Evolutionary conservation across 2,888 invertebrate species (phyloP).

Genomic region (Pasiphila rectangulata): DNA sequence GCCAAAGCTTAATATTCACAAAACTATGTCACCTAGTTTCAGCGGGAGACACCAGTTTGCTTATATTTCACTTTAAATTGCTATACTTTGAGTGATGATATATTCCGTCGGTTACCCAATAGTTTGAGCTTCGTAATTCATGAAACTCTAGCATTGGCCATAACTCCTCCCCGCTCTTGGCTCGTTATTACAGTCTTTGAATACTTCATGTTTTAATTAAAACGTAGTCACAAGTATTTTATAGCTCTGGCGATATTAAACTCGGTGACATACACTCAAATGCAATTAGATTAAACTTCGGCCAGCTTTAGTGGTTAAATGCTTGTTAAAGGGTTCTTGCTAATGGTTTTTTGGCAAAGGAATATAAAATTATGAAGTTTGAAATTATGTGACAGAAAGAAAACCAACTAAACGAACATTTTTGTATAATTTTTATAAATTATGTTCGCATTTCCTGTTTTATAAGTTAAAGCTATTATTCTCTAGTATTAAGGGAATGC

Average conservation of each 20-base stretch:
- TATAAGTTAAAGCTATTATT: no score
- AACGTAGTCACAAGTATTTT: constrained; percentile 48
- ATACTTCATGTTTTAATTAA: constrained; percentile 69
- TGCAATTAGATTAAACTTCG: not conserved
- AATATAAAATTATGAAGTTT: no score
- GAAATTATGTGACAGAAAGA: no score
- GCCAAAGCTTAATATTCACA: no score
- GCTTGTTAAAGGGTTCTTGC: constrained; percentile 1
- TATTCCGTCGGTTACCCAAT: constrained; percentile 23
- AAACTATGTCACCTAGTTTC: no score
- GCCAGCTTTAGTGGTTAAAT: not conserved
- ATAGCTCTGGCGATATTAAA: constrained; percentile 28
- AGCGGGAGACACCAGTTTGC: no score
- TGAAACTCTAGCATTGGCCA: constrained; percentile 33
- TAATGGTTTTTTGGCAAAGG: no score
- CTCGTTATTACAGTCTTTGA: constrained; percentile 61
- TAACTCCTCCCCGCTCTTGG: constrained; percentile 42
- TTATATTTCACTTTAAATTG: no score
- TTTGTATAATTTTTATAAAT: no score
- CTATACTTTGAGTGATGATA: constrained; percentile 10
- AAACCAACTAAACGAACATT: no score
- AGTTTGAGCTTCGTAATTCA: constrained; percentile 35
- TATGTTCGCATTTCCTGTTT: no score
- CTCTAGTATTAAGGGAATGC: no score
- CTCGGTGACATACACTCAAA: constrained; percentile 26